Percentiles rank a stretch among this genome's conserved stretches.
Evolutionary conservation across 1,140 invertebrate genomes (phyloP).

Genomic region (Semibalanus balanoides): DNA sequence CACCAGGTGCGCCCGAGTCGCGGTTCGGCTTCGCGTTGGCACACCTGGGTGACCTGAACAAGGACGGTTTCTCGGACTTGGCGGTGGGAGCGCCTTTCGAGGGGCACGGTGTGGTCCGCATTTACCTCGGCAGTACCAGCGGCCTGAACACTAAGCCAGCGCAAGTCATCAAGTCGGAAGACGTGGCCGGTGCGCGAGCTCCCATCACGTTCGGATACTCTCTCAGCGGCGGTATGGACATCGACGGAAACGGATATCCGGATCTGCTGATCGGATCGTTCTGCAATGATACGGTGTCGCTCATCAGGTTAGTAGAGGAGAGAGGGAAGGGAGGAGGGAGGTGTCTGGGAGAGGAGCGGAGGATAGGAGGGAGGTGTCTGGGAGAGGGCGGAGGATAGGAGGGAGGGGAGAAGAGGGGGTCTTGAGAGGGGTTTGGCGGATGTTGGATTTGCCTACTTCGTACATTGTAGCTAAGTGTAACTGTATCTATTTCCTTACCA

Average conservation of each 20-base stretch:
- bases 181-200: constrained; percentile 16
- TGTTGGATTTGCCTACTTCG: too few species aligned
- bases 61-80: constrained; percentile 75
- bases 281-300: constrained; percentile 53
- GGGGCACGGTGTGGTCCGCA: constrained; percentile 57
- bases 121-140: constrained; percentile 62
- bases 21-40: constrained; percentile 73
- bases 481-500: too few species aligned
- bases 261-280: constrained; percentile 81
- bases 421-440: too few species aligned
- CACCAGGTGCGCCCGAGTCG: constrained; percentile 10
- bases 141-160: constrained; percentile 57
- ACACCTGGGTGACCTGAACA: constrained; percentile 77
- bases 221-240: constrained; percentile 69
- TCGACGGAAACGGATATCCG: constrained; percentile 82
- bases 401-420: too few species aligned
- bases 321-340: too few species aligned
- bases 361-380: too few species aligned
- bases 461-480: too few species aligned
- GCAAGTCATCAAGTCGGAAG: constrained; percentile 34
- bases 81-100: constrained; percentile 87
- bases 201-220: constrained; percentile 63
- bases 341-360: too few species aligned
- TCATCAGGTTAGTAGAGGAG: constrained; percentile 33
- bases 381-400: too few species aligned